phyloP scores from a whole-genome alignment of 2,113 vertebrate genomes.

The Apteryx owenii region DNA sequence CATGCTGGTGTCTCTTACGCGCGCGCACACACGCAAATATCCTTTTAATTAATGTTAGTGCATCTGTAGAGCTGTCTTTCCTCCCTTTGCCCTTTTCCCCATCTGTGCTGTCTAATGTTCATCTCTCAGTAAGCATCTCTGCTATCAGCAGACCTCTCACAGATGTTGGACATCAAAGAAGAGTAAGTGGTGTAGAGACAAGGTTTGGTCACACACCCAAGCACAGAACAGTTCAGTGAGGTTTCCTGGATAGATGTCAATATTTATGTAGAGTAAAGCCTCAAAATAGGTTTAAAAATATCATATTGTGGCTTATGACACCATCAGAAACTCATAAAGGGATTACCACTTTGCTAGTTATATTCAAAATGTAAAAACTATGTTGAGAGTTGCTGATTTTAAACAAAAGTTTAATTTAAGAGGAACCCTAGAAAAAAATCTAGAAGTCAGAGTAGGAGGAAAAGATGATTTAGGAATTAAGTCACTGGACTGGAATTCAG shows the following conservation, averaged over 20 bases:
- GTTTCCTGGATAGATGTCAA: background rate
- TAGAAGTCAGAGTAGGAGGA: background rate
- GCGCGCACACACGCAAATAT: background rate
- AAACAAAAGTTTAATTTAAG: background rate
- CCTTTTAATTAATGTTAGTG: background rate
- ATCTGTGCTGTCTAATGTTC: background rate
- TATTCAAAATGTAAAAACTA: background rate
- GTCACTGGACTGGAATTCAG: background rate
- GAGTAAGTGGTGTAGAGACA: background rate
- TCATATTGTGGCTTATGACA: background rate
- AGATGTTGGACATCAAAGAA: background rate
- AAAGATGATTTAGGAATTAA: background rate
- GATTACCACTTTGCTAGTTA: background rate
- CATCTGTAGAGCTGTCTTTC: rapidly evolving
- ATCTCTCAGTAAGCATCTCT: no score
- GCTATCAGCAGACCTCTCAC: background rate
- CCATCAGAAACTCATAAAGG: background rate
- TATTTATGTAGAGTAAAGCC: background rate
- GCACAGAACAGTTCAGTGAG: background rate
- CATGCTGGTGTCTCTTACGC: background rate
- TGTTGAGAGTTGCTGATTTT: background rate
- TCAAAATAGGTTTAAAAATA: background rate
- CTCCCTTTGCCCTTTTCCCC: background rate
- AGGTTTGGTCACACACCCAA: background rate
- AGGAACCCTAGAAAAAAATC: background rate